phyloP scores from a whole-genome alignment of 1,140 invertebrate genomes.

The Oryctes rhinoceros region DNA sequence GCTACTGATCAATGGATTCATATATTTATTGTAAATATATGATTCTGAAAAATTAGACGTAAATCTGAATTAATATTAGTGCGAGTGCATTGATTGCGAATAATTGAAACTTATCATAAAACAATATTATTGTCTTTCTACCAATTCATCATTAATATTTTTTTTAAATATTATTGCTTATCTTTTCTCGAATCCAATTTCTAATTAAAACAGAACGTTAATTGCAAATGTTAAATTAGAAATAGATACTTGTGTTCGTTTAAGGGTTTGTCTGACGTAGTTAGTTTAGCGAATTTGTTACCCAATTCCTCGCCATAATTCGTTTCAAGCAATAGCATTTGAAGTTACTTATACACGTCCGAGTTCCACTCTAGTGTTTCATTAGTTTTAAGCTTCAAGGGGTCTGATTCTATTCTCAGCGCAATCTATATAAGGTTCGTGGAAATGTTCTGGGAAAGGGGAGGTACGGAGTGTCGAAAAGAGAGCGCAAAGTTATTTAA shows the following conservation, averaged over 20 bases:
- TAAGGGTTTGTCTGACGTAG: conserved; percentile 10
- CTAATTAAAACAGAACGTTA: too few species aligned
- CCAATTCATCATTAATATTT: background rate
- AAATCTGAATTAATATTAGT: too few species aligned
- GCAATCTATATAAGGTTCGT: conserved; percentile 57
- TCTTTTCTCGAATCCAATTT: too few species aligned
- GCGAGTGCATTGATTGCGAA: too few species aligned
- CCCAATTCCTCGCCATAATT: conserved; percentile 42
- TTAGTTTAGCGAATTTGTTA: conserved; percentile 33
- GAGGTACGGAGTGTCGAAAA: conserved; percentile 43
- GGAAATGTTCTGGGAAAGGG: conserved; percentile 46
- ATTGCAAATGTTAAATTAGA: background rate
- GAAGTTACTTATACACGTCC: conserved; percentile 29
- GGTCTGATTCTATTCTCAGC: conserved; percentile 55
- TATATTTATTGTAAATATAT: too few species aligned
- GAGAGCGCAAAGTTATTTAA: conserved; percentile 57
- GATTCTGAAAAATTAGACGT: too few species aligned
- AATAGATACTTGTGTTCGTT: background rate
- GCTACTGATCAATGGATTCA: too few species aligned
- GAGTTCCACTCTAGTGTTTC: conserved; percentile 53
- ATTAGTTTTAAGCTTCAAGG: conserved; percentile 44
- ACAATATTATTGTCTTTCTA: too few species aligned
- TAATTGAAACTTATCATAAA: too few species aligned
- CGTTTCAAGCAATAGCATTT: conserved; percentile 12
- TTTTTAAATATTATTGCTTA: background rate